Percentiles rank a stretch among this genome's conserved stretches.
These are phyloP conservation scores for Erethizon dorsatum DNA, from an alignment of 2,797 vertebrate species.

Conservation along the genomic window DNA sequence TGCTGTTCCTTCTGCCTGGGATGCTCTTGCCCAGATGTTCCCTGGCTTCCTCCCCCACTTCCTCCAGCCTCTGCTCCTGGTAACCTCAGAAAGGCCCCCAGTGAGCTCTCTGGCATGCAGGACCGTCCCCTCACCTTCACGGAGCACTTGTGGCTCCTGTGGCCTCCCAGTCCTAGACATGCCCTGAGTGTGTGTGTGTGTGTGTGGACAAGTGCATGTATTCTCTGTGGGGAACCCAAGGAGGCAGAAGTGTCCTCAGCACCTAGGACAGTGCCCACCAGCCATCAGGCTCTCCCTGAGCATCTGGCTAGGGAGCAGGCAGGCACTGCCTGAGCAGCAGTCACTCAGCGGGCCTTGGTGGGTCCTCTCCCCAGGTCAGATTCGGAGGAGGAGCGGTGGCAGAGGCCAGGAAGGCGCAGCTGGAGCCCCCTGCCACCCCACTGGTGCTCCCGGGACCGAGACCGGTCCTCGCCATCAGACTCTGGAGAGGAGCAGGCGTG, in stretches of 20 bases:
- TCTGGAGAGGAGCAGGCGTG: constrained; percentile 44
- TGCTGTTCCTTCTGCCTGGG: neutral
- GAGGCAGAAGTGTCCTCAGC: neutral
- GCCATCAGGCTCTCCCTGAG: no score
- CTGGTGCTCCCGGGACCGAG: constrained; percentile 45
- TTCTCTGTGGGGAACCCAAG: neutral
- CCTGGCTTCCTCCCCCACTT: neutral
- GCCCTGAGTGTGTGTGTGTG: neutral
- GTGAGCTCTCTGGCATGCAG: neutral
- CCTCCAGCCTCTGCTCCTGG: neutral
- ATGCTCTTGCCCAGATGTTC: neutral
- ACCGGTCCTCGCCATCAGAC: constrained; percentile 68
- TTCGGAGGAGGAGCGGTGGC: constrained; percentile 74
- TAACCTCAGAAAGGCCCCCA: neutral
- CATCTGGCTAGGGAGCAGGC: no score
- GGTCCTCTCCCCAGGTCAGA: constrained; percentile 73
- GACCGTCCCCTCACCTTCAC: no score
- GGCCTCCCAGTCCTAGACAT: neutral
- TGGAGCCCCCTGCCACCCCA: constrained; percentile 68
- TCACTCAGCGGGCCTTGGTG: neutral
- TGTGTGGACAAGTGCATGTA: accelerated
- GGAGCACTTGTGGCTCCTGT: neutral
- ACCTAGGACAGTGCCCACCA: neutral
- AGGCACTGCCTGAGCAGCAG: neutral
- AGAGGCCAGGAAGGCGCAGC: constrained; percentile 58